phyloP scores from a whole-genome alignment of 2,797 vertebrate species.

The Poeciliopsis turneri region DNA sequence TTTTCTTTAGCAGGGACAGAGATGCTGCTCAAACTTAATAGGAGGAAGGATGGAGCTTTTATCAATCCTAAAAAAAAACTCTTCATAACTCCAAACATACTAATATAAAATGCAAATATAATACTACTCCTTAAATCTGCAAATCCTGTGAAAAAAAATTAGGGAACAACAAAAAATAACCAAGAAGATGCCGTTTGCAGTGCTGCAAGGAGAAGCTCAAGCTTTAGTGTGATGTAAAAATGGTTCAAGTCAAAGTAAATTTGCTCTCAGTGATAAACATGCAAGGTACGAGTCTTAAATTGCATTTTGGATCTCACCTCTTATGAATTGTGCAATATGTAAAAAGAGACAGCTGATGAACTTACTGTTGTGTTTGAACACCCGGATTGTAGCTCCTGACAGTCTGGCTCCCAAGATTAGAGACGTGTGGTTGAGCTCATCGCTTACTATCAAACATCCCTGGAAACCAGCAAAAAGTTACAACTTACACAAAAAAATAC shows the following conservation, averaged over 20 bases:
- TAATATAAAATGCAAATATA: background rate
- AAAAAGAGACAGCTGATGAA: constrained; percentile 43
- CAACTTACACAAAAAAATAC: background rate
- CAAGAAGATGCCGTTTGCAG: background rate
- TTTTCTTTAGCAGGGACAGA: background rate
- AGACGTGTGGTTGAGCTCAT: constrained; percentile 93
- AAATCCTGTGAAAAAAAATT: constrained; percentile 40
- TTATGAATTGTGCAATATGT: background rate
- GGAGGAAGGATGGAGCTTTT: background rate
- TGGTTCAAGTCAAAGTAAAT: background rate
- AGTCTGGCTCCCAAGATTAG: constrained; percentile 91
- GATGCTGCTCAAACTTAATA: background rate
- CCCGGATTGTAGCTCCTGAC: constrained; percentile 89
- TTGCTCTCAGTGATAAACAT: background rate
- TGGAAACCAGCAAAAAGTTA: constrained; percentile 67
- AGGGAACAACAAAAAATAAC: constrained; percentile 12
- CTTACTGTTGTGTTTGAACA: constrained; percentile 97
- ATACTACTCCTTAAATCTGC: constrained; percentile 1
- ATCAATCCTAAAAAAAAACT: background rate
- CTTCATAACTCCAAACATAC: constrained; percentile 47
- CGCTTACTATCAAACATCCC: constrained; percentile 95
- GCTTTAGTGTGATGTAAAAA: constrained; percentile 10
- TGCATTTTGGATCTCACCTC: background rate
- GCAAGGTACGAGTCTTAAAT: background rate
- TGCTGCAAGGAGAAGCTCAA: constrained; percentile 22